Base-by-base conservation (phyloP, 2,797 vertebrate species). In the Poecilia wingei region DNA sequence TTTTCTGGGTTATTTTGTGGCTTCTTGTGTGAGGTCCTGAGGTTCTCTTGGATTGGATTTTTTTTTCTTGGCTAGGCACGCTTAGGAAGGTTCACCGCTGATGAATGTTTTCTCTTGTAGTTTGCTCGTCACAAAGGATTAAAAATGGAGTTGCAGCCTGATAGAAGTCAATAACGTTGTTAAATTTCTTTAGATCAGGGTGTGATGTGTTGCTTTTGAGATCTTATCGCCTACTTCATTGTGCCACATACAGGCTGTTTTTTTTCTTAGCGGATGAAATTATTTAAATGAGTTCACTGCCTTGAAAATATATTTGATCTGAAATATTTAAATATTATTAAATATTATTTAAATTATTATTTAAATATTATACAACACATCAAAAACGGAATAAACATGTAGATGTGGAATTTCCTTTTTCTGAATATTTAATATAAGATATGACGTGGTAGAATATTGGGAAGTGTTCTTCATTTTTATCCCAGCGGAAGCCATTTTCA, bases 381-480 rank as follows among this genome's bases (percentile, higher is more conserved):
- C 18, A 39, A 25, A 25, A 41, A 22, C 64, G 25, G 36, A 46
- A 70, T 22, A 69, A 69, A 69, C 3, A 69, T n/a, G 22, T 69
- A 25, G 25, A n/a, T 55, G 13, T 2, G 57, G 57, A n/a, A 14
- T n/a, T n/a, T 43, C 12, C 22, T 45, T 70, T 22, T 41, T 69
- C 4, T 31, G 3, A 45, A 12, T 45, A 43, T 14, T 7, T 45
- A 16, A 13, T 45, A 25, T 55, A 39, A 84, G 10, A 82, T 74
- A 70, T 64, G 57, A 82, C 8, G 3, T 75, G 64, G 75, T 36
- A 53, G 45, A 71, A 72, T 72, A 31, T 71, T 36, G 47, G 45
- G 18, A 57, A 0, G 10, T 70, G 74, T 72, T 72, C 22, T 57
- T 74, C 16, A 57, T 66, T 45, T 73, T 18, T 49, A 79, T 49